phyloP scores from a whole-genome alignment of 1,140 invertebrate species.

The Calephelis nemesis region DNA sequence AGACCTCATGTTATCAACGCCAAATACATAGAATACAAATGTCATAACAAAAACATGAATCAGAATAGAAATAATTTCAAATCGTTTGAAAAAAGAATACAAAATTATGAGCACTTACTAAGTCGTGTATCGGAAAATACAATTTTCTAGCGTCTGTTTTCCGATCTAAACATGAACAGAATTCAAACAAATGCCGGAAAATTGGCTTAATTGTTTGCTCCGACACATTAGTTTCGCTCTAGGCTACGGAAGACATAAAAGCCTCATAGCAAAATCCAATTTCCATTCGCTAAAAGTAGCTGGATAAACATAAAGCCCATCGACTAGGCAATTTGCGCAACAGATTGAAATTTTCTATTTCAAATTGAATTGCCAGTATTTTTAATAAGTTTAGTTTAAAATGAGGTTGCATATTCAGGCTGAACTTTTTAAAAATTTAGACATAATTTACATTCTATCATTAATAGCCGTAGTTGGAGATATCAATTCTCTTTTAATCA shows the following conservation, averaged over 20 bases:
- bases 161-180: constrained; percentile 17
- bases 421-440: too few relatives aligned
- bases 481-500: too few relatives aligned
- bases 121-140: not conserved
- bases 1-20: too few relatives aligned
- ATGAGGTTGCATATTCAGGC: too few relatives aligned
- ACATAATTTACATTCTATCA: too few relatives aligned
- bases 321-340: constrained; percentile 52
- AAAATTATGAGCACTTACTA: not conserved
- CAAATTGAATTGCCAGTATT: constrained; percentile 38
- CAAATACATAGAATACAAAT: too few relatives aligned
- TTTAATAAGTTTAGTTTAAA: constrained; percentile 27
- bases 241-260: constrained; percentile 37
- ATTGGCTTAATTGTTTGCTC: constrained; percentile 33
- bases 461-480: too few relatives aligned
- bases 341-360: constrained; percentile 46
- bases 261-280: constrained; percentile 38
- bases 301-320: constrained; percentile 44
- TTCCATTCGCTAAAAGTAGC: constrained; percentile 36
- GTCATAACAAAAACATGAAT: too few relatives aligned
- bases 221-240: constrained; percentile 32
- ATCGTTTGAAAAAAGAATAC: not conserved
- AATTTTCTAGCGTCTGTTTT: constrained; percentile 9
- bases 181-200: constrained; percentile 25
- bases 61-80: too few relatives aligned